Evolutionary conservation across 2,888 invertebrate genomes (phyloP).

Genomic region (Alviniconcha strummeri): DNA sequence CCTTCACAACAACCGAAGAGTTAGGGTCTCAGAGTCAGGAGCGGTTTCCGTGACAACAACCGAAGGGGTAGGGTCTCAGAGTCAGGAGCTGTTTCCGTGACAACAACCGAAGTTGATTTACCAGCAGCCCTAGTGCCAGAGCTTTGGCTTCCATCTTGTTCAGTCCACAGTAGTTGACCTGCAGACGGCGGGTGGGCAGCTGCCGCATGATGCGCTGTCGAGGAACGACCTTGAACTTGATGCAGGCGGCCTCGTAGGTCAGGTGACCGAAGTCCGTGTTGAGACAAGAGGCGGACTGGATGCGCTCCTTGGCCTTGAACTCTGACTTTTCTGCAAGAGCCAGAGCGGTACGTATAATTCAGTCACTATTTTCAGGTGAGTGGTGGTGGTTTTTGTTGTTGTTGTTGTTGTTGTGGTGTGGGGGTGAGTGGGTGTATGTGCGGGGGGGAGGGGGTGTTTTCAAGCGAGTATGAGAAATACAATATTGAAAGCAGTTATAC

Average conservation of each 20-base stretch:
- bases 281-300: conserved; percentile 29
- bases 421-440: too few relatives aligned
- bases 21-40: too few relatives aligned
- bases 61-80: too few relatives aligned
- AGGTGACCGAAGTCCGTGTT: conserved; percentile 55
- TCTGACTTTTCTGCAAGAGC: conserved; percentile 27
- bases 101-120: conserved; percentile 37
- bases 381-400: neutral
- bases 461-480: too few relatives aligned
- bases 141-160: conserved; percentile 61
- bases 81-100: too few relatives aligned
- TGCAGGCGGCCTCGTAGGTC: conserved; percentile 60
- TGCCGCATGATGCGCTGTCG: conserved; percentile 54
- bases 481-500: too few relatives aligned
- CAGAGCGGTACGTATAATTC: neutral
- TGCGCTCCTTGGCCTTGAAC: conserved; percentile 20
- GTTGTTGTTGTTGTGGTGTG: neutral
- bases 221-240: conserved; percentile 50
- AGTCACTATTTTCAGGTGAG: neutral
- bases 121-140: conserved; percentile 62
- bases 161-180: conserved; percentile 63
- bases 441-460: too few relatives aligned
- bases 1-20: too few relatives aligned
- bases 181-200: conserved; percentile 50
- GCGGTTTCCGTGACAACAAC: too few relatives aligned